phyloP scores from a whole-genome alignment of 2,113 vertebrate species.

The Ibidorhyncha struthersii region DNA sequence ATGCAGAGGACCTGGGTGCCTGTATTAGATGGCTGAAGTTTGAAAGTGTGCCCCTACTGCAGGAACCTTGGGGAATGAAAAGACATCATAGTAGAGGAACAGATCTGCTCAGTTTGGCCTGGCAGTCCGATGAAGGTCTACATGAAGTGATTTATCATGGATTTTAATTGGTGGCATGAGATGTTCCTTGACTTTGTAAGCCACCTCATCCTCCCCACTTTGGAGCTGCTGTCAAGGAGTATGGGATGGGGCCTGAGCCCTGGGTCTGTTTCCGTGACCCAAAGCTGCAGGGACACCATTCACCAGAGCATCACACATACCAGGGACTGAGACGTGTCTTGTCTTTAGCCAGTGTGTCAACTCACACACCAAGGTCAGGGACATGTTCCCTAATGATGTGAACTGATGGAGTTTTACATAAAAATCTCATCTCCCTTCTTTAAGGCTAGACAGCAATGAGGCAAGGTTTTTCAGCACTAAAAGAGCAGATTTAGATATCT shows the following conservation, averaged over 20 bases:
- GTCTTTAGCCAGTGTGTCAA: neutral
- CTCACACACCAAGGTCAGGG: neutral
- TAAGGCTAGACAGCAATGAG: neutral
- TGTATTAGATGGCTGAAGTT: neutral
- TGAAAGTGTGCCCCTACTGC: neutral
- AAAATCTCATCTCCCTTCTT: neutral
- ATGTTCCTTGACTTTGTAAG: neutral
- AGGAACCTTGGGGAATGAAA: neutral
- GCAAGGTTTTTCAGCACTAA: neutral
- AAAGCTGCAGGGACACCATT: neutral
- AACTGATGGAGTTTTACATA: neutral
- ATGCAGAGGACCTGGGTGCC: neutral
- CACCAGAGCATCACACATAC: neutral
- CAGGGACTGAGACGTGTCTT: neutral
- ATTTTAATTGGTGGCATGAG: neutral
- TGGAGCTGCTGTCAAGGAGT: neutral
- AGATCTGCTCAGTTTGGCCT: neutral
- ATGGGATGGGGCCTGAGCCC: neutral
- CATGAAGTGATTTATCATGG: neutral
- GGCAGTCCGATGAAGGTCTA: neutral
- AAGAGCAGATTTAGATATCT: neutral
- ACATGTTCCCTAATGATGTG: neutral
- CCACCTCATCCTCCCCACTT: neutral
- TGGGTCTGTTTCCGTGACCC: neutral
- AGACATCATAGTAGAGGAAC: neutral